Conservation (phyloP, 2,888 invertebrate genomes). For the Mesorhabditis belari region DNA sequence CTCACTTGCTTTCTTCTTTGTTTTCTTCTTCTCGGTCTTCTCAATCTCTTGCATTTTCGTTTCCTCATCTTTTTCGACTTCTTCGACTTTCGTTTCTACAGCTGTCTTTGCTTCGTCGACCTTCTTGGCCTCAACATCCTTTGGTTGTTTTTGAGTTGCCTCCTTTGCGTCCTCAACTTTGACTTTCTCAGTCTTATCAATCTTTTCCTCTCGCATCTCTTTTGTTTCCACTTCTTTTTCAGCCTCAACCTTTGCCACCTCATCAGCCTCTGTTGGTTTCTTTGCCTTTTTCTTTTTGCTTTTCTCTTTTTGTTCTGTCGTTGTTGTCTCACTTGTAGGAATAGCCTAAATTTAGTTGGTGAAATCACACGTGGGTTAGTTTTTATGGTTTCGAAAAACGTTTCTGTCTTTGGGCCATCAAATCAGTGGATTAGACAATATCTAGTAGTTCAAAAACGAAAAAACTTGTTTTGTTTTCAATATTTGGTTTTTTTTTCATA, state of each 20-base stretch:
- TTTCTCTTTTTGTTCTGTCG: background rate
- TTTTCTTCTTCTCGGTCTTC: constrained; percentile 10
- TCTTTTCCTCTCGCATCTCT: background rate
- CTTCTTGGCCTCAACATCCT: constrained; percentile 1
- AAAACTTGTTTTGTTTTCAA: no score
- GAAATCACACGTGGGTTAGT: no score
- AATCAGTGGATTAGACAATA: no score
- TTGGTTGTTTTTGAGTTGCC: background rate
- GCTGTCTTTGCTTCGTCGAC: constrained; percentile 2
- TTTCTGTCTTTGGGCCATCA: no score
- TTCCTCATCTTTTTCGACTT: background rate
- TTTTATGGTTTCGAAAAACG: no score
- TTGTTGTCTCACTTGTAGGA: background rate
- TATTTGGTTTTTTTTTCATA: no score
- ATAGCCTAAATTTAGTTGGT: no score
- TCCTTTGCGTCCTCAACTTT: background rate
- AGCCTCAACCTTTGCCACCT: background rate
- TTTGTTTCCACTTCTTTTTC: background rate
- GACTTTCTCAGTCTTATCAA: constrained; percentile 4
- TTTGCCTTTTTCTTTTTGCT: constrained; percentile 2
- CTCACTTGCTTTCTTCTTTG: constrained; percentile 3
- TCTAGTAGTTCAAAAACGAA: no score
- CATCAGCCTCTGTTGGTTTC: background rate
- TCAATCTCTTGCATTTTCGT: constrained; percentile 6
- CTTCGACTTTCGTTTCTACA: background rate